Conservation (phyloP, 2,113 vertebrate genomes). For the Antechinus flavipes region DNA sequence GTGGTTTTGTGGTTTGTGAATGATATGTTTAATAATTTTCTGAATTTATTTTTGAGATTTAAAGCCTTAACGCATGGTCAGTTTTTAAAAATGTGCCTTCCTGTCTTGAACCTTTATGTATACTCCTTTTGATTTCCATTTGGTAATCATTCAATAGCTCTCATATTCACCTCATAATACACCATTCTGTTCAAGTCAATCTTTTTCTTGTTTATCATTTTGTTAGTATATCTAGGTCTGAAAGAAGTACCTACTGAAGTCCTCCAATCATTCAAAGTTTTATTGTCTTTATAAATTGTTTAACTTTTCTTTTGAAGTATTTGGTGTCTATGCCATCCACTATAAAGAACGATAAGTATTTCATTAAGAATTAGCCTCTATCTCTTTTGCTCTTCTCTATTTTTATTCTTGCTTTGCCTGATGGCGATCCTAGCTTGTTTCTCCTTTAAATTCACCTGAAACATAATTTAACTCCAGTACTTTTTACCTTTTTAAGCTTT, state of each 20-base stretch:
- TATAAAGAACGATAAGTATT: neutral
- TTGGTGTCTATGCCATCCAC: neutral
- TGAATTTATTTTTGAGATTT: neutral
- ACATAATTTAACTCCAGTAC: neutral
- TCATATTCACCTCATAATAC: neutral
- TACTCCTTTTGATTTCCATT: neutral
- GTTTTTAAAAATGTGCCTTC: too few relatives aligned
- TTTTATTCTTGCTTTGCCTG: too few relatives aligned
- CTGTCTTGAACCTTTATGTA: neutral
- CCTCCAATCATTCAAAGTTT: neutral
- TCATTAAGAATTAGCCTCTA: neutral
- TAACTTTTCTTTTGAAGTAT: neutral
- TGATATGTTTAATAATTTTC: neutral
- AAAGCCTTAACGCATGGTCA: neutral
- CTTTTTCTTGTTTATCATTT: too few relatives aligned
- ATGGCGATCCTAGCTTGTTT: neutral
- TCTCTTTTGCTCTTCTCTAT: neutral
- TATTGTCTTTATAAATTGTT: neutral
- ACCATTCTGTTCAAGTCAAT: too few relatives aligned
- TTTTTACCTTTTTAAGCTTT: neutral
- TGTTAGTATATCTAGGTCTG: too few relatives aligned
- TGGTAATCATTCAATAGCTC: neutral
- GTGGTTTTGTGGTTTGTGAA: neutral
- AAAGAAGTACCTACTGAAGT: neutral
- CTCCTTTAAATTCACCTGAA: neutral